These are phyloP conservation scores for Parasteatoda tepidariorum DNA, from an alignment of 1,140 invertebrate species.

Conservation along the genomic window DNA sequence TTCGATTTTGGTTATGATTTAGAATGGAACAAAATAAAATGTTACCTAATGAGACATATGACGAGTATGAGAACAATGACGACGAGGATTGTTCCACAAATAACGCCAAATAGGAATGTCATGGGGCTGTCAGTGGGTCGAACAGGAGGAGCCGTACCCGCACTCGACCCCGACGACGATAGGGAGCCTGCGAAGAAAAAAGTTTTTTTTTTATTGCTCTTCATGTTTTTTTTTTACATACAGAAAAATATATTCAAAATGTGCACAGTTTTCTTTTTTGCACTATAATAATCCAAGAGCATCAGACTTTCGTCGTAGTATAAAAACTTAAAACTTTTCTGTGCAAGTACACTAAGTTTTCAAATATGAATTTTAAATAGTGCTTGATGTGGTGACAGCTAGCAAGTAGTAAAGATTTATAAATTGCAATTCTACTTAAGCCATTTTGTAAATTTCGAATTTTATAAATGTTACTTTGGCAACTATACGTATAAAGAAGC, in stretches of 20 bases:
- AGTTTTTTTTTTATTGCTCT: not conserved
- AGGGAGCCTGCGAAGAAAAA: slow-evolving; percentile 34
- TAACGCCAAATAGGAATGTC: slow-evolving; percentile 62
- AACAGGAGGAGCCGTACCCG: slow-evolving; percentile 53
- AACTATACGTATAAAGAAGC: too few species aligned
- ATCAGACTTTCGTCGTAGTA: too few species aligned
- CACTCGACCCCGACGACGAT: slow-evolving; percentile 60
- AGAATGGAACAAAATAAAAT: not conserved
- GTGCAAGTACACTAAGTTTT: too few species aligned
- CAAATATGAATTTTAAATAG: too few species aligned
- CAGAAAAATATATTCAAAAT: not conserved
- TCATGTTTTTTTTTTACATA: not conserved
- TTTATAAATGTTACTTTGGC: too few species aligned
- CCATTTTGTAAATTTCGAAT: too few species aligned
- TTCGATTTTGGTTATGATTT: too few species aligned
- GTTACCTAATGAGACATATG: slow-evolving; percentile 61
- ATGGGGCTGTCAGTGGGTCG: slow-evolving; percentile 49
- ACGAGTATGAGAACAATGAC: slow-evolving; percentile 62
- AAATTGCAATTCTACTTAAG: too few species aligned
- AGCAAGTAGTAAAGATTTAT: too few species aligned
- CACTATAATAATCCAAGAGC: too few species aligned
- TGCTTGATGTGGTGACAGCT: too few species aligned
- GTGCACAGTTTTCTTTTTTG: not conserved
- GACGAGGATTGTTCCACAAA: slow-evolving; percentile 62
- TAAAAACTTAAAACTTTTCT: too few species aligned